These are phyloP conservation scores for Metallyticus violacea DNA, from an alignment of 2,888 invertebrate genomes.

Conservation along the genomic window DNA sequence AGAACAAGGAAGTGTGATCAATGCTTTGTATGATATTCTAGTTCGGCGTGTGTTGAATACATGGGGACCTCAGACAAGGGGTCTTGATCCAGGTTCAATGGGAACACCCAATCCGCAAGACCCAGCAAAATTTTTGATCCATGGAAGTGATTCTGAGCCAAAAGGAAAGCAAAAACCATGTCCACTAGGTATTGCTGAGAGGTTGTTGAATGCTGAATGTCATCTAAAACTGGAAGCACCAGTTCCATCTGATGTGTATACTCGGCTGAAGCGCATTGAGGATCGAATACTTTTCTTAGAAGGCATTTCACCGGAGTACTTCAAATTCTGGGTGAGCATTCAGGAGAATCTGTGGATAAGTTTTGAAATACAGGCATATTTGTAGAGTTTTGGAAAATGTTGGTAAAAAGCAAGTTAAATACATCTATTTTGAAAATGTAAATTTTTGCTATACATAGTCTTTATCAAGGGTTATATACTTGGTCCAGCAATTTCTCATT, in stretches of 20 bases:
- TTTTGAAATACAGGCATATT: not conserved
- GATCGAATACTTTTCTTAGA: constrained; percentile 70
- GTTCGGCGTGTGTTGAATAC: constrained; percentile 68
- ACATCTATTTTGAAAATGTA: no score
- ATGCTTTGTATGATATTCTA: constrained; percentile 40
- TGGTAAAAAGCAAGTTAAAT: no score
- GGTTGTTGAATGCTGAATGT: constrained; percentile 62
- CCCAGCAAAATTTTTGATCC: not conserved
- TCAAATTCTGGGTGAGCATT: constrained; percentile 43
- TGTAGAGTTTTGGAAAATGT: no score
- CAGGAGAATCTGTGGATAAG: not conserved
- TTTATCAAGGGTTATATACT: no score
- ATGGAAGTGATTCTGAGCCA: not conserved
- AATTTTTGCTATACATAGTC: no score
- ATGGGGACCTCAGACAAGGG: constrained; percentile 63
- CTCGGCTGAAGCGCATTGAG: constrained; percentile 69
- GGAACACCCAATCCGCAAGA: constrained; percentile 1
- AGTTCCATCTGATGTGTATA: constrained; percentile 62
- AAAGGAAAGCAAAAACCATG: not conserved
- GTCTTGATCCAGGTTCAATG: constrained; percentile 23
- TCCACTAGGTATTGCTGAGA: constrained; percentile 61
- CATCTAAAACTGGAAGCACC: constrained; percentile 52
- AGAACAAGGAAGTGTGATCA: not conserved
- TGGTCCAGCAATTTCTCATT: no score
- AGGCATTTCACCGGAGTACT: constrained; percentile 78